Base-by-base conservation (phyloP, 2,888 invertebrate genomes). In the Acanthosoma haemorrhoidale region DNA sequence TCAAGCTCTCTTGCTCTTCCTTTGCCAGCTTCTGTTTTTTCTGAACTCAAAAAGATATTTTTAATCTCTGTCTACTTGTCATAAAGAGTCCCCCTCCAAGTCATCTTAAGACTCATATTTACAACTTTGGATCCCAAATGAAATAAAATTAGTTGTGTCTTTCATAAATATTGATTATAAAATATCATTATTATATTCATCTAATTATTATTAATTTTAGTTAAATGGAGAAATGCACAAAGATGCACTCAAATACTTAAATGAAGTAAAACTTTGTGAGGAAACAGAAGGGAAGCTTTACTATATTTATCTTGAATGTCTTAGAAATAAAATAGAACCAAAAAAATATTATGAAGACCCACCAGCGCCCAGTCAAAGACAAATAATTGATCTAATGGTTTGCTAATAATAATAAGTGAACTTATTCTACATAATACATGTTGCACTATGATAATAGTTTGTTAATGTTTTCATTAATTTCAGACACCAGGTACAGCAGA, bases 361-460 rank as follows among this genome's bases (percentile, higher is more conserved):
- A 1, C 84, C 85, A 66, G 89, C 89, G 4, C 90, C 91, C 0
- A 87, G 87, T 77, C 89, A 90, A 0, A 84, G 92, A 75, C 93
- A 92, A 80, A 92, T 94, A 80, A 91, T 93, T 76, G 94, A 95
- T 80, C 84, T 95, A 75, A 93, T 94, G 86, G 91, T 90, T 78
- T 78, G 75, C 70, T 34, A 63, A 70, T 18, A 4, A 41, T 9
- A 25, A 21, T 11, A 32, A 18, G 32, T 11, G 4, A 5, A 9
- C 16, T 32, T 9, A 1, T 32, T 13, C n/a, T 60, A 36, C 15
- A n/a, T 2, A 34, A 57, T 13, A 6, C 11, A 16, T 58, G 6
- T 13, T 16, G 16, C 16, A 36, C 36, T 9, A 9, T 36, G 11
- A 32, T 31, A 32, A 18, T 31, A 2, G 16, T 32, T 16, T 58